A percentile compares a stretch with the other conserved stretches of the same genome.
These are phyloP conservation scores for Empis stercorea DNA, from an alignment of 2,888 invertebrate species.

Conservation along the genomic window DNA sequence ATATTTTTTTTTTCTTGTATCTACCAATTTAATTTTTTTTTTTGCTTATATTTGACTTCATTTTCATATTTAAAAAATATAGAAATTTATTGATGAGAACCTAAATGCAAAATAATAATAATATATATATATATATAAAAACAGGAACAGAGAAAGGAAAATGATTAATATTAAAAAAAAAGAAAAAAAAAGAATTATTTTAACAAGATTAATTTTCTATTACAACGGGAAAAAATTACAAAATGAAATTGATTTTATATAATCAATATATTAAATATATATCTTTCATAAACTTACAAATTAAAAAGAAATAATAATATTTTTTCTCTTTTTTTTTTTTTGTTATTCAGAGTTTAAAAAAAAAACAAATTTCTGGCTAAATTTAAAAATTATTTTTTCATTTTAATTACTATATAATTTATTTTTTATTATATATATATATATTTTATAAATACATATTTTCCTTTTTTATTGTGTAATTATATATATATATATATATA, in stretches of 20 bases:
- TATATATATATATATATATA: slow-evolving; percentile 13
- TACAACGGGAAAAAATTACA: too few species aligned
- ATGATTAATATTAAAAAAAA: too few species aligned
- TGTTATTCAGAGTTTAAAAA: not conserved
- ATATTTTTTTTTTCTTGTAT: not conserved
- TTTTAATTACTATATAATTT: not conserved
- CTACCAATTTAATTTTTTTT: not conserved
- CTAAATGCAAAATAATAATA: too few species aligned
- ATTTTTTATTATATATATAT: not conserved
- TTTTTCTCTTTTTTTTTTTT: not conserved
- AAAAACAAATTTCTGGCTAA: not conserved
- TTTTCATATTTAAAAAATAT: not conserved
- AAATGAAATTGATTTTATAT: too few species aligned
- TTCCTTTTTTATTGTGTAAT: slow-evolving; percentile 11
- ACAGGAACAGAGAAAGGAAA: too few species aligned
- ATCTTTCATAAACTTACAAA: too few species aligned
- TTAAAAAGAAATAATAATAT: too few species aligned
- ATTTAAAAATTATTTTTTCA: not conserved
- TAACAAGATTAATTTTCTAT: too few species aligned
- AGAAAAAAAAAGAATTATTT: too few species aligned
- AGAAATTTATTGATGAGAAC: too few species aligned
- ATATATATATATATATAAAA: too few species aligned
- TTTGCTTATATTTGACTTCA: not conserved
- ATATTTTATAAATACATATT: not conserved
- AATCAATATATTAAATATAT: too few species aligned